Evolutionary conservation across 2,888 invertebrate species (phyloP).

Genomic region (Cacoxenus indagator): DNA sequence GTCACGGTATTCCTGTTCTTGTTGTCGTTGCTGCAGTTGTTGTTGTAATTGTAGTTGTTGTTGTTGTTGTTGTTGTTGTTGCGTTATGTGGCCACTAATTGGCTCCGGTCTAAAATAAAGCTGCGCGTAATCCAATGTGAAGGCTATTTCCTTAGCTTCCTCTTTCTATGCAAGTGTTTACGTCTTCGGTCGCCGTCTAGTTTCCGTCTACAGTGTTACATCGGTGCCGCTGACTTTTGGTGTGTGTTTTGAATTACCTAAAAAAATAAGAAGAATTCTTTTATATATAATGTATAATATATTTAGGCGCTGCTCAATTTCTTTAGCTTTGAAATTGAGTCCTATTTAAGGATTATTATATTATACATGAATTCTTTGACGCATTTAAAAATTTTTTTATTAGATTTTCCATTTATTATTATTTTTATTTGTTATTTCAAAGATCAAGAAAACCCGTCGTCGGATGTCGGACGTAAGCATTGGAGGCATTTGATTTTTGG

Average conservation of each 20-base stretch:
- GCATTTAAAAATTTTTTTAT: too few species aligned
- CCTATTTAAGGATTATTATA: too few species aligned
- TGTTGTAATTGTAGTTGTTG: constrained; percentile 44
- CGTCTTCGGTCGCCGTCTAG: background rate
- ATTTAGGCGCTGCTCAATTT: too few species aligned
- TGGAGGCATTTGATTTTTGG: too few species aligned
- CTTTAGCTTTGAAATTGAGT: too few species aligned
- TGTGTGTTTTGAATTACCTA: background rate
- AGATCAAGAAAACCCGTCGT: too few species aligned
- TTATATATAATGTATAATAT: too few species aligned
- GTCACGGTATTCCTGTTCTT: constrained; percentile 30
- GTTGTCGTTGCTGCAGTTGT: constrained; percentile 42
- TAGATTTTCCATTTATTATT: too few species aligned
- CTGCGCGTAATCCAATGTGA: constrained; percentile 71
- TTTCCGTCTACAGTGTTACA: background rate
- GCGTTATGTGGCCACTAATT: constrained; percentile 67
- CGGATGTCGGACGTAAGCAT: too few species aligned
- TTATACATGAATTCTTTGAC: too few species aligned
- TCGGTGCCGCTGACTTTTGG: background rate
- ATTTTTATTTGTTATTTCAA: too few species aligned
- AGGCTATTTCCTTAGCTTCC: constrained; percentile 55
- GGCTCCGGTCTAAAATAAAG: constrained; percentile 70
- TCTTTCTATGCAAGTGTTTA: constrained; percentile 38
- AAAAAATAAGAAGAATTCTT: too few species aligned
- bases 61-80: constrained; percentile 58